phyloP scores from a whole-genome alignment of 2,888 invertebrate genomes.

The Acanthoscelides obtectus region DNA sequence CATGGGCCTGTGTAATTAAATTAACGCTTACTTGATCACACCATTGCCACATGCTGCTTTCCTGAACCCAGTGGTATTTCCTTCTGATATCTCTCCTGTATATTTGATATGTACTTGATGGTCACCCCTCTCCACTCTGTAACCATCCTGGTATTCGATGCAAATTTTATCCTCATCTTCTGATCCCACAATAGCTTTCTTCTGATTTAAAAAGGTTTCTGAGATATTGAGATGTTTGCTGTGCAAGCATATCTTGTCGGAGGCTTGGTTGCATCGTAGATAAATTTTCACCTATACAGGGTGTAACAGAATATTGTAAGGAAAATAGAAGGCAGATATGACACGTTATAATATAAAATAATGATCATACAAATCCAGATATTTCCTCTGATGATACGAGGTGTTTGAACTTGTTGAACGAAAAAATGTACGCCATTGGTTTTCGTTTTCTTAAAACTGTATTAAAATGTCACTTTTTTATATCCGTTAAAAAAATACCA shows the following conservation, averaged over 20 bases:
- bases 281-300: constrained; percentile 19
- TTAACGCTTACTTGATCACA: constrained; percentile 18
- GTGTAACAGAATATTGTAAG: too few species aligned
- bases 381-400: too few species aligned
- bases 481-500: too few species aligned
- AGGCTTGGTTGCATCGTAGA: constrained; percentile 4
- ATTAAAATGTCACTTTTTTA: too few species aligned
- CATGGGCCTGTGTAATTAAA: too few species aligned
- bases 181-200: constrained; percentile 24
- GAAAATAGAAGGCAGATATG: too few species aligned
- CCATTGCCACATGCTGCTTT: constrained; percentile 18
- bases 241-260: constrained; percentile 25
- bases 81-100: constrained; percentile 57
- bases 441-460: too few species aligned
- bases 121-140: constrained; percentile 33
- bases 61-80: constrained; percentile 64
- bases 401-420: too few species aligned
- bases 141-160: constrained; percentile 1
- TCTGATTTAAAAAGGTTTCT: constrained; percentile 16
- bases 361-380: too few species aligned
- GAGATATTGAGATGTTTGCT: constrained; percentile 26
- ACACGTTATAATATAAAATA: too few species aligned
- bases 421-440: too few species aligned
- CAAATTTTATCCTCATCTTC: constrained; percentile 20
- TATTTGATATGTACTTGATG: constrained; percentile 60